A percentile compares a stretch with the other conserved stretches of the same genome.
Evolutionary conservation across 2,113 vertebrate species (phyloP).

Genomic region (Limnothrissa miodon): DNA sequence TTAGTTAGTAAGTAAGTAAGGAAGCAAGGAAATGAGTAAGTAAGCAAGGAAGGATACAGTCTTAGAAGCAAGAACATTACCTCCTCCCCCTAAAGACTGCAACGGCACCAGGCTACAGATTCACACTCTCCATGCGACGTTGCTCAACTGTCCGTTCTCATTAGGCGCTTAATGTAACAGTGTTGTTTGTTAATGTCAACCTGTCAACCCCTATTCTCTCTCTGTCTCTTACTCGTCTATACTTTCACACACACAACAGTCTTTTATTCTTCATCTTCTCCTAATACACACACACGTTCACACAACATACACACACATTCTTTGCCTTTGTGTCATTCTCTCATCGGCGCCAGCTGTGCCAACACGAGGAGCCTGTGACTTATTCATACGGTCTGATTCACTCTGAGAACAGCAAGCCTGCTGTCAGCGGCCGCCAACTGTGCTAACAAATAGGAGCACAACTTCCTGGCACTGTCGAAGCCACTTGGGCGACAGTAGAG

Average conservation of each 20-base stretch:
- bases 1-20: too few relatives aligned
- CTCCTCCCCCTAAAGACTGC: neutral
- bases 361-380: neutral
- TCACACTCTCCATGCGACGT: neutral
- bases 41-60: neutral
- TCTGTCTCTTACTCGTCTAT: too few relatives aligned
- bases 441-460: slow-evolving; percentile 9
- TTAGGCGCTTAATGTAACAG: neutral
- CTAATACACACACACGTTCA: neutral
- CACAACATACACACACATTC: slow-evolving; percentile 4
- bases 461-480: neutral
- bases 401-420: neutral
- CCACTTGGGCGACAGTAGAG: neutral
- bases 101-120: neutral
- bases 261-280: neutral
- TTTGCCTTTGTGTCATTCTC: neutral
- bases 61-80: neutral
- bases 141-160: neutral
- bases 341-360: neutral
- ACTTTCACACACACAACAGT: too few relatives aligned
- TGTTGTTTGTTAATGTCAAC: slow-evolving; percentile 10
- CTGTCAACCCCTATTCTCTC: neutral
- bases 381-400: slow-evolving; percentile 2
- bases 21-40: too few relatives aligned
- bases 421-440: neutral